phyloP scores from a whole-genome alignment of 1,140 invertebrate species.

The Magallana gigas region DNA sequence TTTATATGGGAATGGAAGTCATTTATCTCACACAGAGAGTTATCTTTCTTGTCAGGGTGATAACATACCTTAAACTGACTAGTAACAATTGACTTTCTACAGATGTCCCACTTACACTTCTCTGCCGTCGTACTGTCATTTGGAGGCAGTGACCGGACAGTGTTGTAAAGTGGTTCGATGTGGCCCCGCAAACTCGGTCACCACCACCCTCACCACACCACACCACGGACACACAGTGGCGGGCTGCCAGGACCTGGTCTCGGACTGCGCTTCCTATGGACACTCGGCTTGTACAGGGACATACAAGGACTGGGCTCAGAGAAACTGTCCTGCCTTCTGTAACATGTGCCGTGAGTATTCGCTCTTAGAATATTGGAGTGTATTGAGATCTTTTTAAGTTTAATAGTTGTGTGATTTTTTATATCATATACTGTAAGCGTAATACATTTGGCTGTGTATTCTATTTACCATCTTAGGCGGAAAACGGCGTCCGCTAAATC shows the following conservation, averaged over 20 bases:
- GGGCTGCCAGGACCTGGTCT: conserved; percentile 39
- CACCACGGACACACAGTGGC: conserved; percentile 14
- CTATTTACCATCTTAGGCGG: too few relatives aligned
- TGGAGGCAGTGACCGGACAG: conserved; percentile 43
- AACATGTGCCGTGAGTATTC: conserved; percentile 48
- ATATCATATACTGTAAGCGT: too few relatives aligned
- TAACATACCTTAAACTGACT: too few relatives aligned
- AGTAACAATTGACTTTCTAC: conserved; percentile 3
- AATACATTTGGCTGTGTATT: too few relatives aligned
- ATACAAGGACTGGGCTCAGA: conserved; percentile 49
- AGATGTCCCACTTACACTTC: conserved; percentile 65
- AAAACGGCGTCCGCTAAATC: too few relatives aligned
- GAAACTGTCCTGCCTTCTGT: conserved; percentile 54
- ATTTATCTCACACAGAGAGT: too few relatives aligned
- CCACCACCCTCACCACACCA: conserved; percentile 40
- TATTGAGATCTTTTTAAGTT: too few relatives aligned
- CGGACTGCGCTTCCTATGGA: conserved; percentile 51
- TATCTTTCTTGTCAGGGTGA: too few relatives aligned
- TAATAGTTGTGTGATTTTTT: too few relatives aligned
- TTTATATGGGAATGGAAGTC: too few relatives aligned
- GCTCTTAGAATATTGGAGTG: too few relatives aligned
- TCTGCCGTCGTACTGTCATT: conserved; percentile 51
- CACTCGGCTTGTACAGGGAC: conserved; percentile 38
- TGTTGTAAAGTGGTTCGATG: conserved; percentile 60
- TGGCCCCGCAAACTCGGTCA: conserved; percentile 33